phyloP scores from a whole-genome alignment of 2,113 vertebrate genomes.

The Grallaria varia region DNA sequence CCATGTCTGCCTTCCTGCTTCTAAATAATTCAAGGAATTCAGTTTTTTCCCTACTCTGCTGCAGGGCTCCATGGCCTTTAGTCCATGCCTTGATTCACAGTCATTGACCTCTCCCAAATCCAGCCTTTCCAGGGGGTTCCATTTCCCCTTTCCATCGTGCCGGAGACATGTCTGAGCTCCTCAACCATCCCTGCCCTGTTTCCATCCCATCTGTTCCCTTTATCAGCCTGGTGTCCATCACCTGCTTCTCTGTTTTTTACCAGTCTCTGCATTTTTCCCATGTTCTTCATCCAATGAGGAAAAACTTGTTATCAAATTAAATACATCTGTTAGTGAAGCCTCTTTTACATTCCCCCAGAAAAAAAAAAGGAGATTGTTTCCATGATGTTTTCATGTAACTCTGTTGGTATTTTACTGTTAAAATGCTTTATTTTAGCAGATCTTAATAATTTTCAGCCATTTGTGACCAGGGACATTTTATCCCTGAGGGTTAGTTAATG shows the following conservation, averaged over 20 bases:
- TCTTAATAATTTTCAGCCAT: neutral
- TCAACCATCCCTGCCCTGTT: neutral
- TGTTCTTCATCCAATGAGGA: neutral
- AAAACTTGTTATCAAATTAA: neutral
- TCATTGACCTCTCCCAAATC: neutral
- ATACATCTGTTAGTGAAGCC: neutral
- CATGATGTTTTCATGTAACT: neutral
- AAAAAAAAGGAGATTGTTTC: neutral
- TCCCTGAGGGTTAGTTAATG: neutral
- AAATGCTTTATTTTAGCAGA: neutral
- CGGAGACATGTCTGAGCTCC: fast-evolving
- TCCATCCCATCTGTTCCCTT: neutral
- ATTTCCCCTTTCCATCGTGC: fast-evolving
- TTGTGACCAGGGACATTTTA: neutral
- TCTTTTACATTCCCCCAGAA: neutral
- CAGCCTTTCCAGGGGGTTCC: neutral
- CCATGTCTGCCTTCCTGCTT: neutral
- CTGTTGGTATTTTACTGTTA: neutral
- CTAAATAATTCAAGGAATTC: neutral
- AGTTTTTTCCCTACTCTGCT: neutral
- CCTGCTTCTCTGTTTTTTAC: neutral
- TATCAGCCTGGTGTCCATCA: neutral
- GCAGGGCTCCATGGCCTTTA: neutral
- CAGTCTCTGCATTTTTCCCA: neutral
- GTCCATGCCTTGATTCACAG: neutral